Percentiles rank a stretch among this genome's conserved stretches.
Conservation (phyloP, 2,888 invertebrate species). For the Caenorhabditis drosophilae region DNA sequence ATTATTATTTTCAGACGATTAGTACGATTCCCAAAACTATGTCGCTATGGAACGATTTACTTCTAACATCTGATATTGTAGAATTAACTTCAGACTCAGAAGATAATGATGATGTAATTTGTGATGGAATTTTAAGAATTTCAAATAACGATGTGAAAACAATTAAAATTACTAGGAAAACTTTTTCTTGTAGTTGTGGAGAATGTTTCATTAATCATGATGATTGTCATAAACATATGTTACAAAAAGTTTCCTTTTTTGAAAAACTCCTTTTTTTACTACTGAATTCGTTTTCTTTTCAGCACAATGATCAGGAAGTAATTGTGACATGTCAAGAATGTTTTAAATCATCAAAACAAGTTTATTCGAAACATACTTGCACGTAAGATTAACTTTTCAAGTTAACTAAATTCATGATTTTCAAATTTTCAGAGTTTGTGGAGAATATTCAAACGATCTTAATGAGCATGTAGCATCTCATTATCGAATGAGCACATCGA, state of each 20-base stretch:
- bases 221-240: constrained; percentile 23
- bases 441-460: constrained; percentile 7
- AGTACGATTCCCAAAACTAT: no score
- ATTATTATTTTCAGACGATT: no score
- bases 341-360: neutral
- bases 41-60: no score
- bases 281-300: constrained; percentile 1
- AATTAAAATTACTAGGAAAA: constrained; percentile 29
- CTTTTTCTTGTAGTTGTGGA: constrained; percentile 20
- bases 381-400: neutral
- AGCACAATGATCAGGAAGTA: neutral
- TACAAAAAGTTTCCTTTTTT: no score
- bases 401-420: neutral
- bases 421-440: constrained; percentile 11
- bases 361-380: neutral
- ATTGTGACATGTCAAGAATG: neutral
- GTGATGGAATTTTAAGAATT: neutral
- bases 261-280: no score
- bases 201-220: constrained; percentile 1
- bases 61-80: no score
- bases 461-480: constrained; percentile 12
- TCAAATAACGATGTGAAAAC: neutral
- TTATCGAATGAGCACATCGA: constrained; percentile 15
- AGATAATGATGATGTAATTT: neutral
- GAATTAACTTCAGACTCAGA: neutral